phyloP scores from a whole-genome alignment of 2,797 vertebrate genomes.

The Anguilla obscura region DNA sequence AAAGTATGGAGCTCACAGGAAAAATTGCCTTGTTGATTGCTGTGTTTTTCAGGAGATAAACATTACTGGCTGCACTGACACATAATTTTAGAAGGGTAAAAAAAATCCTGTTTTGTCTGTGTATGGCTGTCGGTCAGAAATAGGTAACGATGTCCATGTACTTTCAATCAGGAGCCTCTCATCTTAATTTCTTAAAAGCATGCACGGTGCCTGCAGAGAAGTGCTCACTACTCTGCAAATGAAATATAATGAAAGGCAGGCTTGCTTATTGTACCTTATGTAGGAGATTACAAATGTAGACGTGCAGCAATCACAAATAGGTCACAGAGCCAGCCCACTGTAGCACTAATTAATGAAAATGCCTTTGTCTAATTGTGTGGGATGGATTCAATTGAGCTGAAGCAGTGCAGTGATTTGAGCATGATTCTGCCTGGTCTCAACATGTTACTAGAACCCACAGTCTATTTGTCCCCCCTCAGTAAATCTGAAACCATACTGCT shows the following conservation, averaged over 20 bases:
- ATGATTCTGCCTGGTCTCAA: conserved; percentile 4
- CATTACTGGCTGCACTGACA: background rate
- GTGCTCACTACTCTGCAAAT: conserved; percentile 49
- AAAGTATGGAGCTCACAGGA: background rate
- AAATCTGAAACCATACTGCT: background rate
- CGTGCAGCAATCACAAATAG: conserved; percentile 33
- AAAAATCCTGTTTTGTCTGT: background rate
- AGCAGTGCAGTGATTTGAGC: conserved; percentile 33
- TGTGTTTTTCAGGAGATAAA: conserved; percentile 25
- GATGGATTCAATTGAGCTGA: conserved; percentile 43
- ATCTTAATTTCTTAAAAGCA: conserved; percentile 54
- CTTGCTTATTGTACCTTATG: conserved; percentile 41
- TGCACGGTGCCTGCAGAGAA: conserved; percentile 28
- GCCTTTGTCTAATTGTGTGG: conserved; percentile 50
- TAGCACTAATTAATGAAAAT: conserved; percentile 57
- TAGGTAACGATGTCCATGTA: background rate
- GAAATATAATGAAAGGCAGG: conserved; percentile 51
- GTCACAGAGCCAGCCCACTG: conserved; percentile 39
- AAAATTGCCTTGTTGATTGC: conserved; percentile 32
- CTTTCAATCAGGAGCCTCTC: conserved; percentile 9
- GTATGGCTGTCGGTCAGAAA: background rate
- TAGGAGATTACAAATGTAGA: conserved; percentile 36
- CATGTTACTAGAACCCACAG: background rate
- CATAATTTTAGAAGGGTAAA: background rate
- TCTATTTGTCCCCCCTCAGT: background rate